Evolutionary conservation across 2,113 vertebrate species (phyloP).

Genomic region (Corynorhinus townsendii): DNA sequence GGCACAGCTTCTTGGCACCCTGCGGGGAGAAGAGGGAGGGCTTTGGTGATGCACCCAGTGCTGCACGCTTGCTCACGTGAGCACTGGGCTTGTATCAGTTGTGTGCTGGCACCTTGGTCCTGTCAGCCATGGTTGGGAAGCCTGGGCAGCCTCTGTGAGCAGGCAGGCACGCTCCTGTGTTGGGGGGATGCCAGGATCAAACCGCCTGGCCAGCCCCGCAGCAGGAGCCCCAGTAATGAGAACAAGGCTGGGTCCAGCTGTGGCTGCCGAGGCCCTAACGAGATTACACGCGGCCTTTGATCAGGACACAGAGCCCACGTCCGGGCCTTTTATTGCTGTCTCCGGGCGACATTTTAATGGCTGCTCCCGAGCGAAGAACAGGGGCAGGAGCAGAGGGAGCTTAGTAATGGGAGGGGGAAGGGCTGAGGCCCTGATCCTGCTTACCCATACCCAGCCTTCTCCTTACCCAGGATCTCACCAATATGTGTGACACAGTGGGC

Average conservation of each 20-base stretch:
- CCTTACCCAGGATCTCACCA: slow-evolving; percentile 37
- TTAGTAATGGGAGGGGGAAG: slow-evolving; percentile 67
- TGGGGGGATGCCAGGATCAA: slow-evolving; percentile 71
- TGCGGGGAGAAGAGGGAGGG: slow-evolving; percentile 67
- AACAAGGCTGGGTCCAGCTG: slow-evolving; percentile 87
- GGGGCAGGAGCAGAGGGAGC: slow-evolving; percentile 72
- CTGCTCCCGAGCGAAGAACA: slow-evolving; percentile 82
- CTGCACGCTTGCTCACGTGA: neutral
- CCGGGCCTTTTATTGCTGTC: slow-evolving; percentile 92
- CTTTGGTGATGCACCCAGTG: neutral
- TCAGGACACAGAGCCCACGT: slow-evolving; percentile 91
- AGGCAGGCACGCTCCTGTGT: slow-evolving; percentile 59
- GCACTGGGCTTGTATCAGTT: neutral
- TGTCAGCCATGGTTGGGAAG: neutral
- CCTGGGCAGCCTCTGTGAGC: slow-evolving; percentile 21
- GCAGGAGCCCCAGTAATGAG: slow-evolving; percentile 88
- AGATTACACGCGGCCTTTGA: slow-evolving; percentile 95
- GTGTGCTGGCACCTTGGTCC: neutral
- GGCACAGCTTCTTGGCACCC: slow-evolving; percentile 99
- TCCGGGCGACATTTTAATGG: slow-evolving; percentile 95
- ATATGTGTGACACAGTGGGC: neutral
- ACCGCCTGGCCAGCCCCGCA: slow-evolving; percentile 73
- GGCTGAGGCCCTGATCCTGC: slow-evolving; percentile 42
- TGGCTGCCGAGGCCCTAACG: slow-evolving; percentile 88
- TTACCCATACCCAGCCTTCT: slow-evolving; percentile 20